A percentile compares a stretch with the other conserved stretches of the same genome.
phyloP scores from a whole-genome alignment of 2,797 vertebrate species.

The Lepus oiostolus region DNA sequence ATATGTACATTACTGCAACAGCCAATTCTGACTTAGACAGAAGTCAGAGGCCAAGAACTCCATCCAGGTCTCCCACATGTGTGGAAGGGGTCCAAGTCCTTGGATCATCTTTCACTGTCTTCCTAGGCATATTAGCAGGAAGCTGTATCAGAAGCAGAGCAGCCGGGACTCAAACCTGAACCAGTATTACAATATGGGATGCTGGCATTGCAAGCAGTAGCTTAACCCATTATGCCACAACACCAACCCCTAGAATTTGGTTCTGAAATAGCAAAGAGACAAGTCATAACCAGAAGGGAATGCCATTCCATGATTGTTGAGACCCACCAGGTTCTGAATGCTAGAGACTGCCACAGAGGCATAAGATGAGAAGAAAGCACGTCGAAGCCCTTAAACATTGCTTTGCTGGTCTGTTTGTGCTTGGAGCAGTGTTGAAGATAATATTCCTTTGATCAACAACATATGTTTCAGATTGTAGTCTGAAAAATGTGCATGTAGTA shows the following conservation, averaged over 20 bases:
- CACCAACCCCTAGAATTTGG: not conserved
- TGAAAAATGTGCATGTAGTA: not conserved
- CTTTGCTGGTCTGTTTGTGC: not conserved
- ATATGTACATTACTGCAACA: too few species aligned
- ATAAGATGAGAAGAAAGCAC: not conserved
- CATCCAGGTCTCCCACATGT: too few species aligned
- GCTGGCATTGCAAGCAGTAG: too few species aligned
- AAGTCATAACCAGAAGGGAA: not conserved
- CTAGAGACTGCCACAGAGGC: not conserved
- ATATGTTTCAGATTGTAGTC: not conserved
- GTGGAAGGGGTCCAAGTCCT: too few species aligned
- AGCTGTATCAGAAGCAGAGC: too few species aligned
- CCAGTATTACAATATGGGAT: too few species aligned
- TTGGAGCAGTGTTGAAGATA: not conserved
- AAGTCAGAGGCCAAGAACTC: too few species aligned
- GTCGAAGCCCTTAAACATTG: accelerated
- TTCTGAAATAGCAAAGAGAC: not conserved
- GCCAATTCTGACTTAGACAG: too few species aligned
- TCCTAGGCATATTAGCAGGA: too few species aligned
- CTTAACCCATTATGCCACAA: too few species aligned
- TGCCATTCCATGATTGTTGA: not conserved
- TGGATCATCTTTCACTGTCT: too few species aligned
- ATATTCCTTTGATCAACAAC: not conserved
- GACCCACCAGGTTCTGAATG: not conserved
- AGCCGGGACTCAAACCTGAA: too few species aligned